Percentiles rank a stretch among this genome's conserved stretches.
These are phyloP conservation scores for Amiota minor DNA, from an alignment of 2,888 invertebrate species.

Conservation along the genomic window DNA sequence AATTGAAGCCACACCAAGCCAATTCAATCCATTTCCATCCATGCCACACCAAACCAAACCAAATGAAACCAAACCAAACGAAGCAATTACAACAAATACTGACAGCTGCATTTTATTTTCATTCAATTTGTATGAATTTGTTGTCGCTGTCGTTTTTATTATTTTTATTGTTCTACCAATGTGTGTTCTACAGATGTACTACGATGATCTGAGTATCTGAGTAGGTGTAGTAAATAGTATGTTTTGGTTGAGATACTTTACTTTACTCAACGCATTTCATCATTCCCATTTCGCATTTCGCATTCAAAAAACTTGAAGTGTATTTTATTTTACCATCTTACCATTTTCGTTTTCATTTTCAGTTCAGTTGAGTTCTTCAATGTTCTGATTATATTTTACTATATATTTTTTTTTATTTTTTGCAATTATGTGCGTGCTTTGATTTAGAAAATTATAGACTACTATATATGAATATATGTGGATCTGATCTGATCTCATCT, in stretches of 20 bases:
- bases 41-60: conserved; percentile 6
- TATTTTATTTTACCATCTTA: conserved; percentile 1
- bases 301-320: not conserved
- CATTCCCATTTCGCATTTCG: conserved; percentile 31
- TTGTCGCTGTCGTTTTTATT: not conserved
- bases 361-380: not conserved
- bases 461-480: not conserved
- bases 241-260: no score
- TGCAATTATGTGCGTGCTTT: conserved; percentile 16
- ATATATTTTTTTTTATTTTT: not conserved
- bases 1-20: not conserved
- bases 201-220: not conserved
- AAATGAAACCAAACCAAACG: not conserved
- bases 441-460: conserved; percentile 13
- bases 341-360: conserved; percentile 3
- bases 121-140: not conserved
- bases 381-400: not conserved
- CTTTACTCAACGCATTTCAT: not conserved
- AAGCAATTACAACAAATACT: conserved; percentile 25
- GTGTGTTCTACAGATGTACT: not conserved
- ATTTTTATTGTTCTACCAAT: not conserved
- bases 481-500: no score
- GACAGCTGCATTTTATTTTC: conserved; percentile 43
- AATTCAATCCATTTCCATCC: not conserved
- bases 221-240: not conserved